Conservation (phyloP, 1,140 invertebrate genomes). For the Dendroctonus valens region DNA sequence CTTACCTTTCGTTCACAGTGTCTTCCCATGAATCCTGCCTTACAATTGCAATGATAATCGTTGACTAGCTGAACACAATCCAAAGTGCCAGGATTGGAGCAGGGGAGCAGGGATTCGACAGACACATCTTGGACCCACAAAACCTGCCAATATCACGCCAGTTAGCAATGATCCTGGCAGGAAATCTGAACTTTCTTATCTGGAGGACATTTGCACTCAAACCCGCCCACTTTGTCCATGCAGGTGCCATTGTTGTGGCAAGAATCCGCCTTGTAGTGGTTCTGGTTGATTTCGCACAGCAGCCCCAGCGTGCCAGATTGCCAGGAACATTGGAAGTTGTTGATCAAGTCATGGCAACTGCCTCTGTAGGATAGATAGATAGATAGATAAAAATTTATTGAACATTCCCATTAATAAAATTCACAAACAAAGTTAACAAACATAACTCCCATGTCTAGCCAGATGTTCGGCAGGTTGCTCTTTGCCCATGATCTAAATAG, state of each 20-base stretch:
- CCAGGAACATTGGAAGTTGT: constrained; percentile 87
- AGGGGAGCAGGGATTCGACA: no score
- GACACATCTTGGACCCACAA: no score
- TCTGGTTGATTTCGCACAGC: constrained; percentile 86
- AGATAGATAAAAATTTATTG: no score
- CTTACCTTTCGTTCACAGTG: constrained; percentile 84
- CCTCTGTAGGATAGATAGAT: no score
- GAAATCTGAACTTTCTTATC: constrained; percentile 55
- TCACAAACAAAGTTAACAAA: no score
- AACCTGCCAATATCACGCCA: no score
- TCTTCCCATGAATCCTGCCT: constrained; percentile 84
- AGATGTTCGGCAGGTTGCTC: no score
- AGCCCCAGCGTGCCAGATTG: constrained; percentile 86
- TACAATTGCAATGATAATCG: constrained; percentile 93
- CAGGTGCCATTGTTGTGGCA: constrained; percentile 97
- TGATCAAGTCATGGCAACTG: constrained; percentile 85
- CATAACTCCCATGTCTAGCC: no score
- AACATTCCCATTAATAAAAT: no score
- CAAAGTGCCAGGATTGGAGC: no score
- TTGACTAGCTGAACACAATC: constrained; percentile 92
- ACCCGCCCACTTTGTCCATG: constrained; percentile 83
- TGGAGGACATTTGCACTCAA: constrained; percentile 86
- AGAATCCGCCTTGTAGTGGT: constrained; percentile 83
- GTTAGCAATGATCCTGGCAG: no score
- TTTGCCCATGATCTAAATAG: no score